A percentile compares a stretch with the other conserved stretches of the same genome.
phyloP scores from a whole-genome alignment of 1,140 invertebrate species.

The Delia radicum region DNA sequence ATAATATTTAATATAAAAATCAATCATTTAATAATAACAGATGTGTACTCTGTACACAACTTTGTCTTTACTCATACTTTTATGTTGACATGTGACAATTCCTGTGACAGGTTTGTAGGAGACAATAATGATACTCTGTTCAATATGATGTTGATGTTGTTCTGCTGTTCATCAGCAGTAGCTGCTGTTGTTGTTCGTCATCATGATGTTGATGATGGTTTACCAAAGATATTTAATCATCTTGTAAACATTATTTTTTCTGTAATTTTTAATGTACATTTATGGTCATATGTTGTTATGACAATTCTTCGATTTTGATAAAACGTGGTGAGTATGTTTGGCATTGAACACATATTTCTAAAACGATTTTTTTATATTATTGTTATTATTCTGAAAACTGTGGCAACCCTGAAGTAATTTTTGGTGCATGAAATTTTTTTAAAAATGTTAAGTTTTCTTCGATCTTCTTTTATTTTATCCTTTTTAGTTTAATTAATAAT shows the following conservation, averaged over 20 bases:
- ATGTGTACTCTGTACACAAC: not conserved
- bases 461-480: no score
- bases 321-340: no score
- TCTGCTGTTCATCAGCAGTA: not conserved
- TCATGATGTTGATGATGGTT: not conserved
- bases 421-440: no score
- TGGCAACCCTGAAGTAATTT: no score
- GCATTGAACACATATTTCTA: no score
- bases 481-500: no score
- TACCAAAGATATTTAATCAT: constrained; percentile 12
- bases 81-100: constrained; percentile 6
- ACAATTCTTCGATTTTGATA: no score
- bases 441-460: no score
- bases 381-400: no score
- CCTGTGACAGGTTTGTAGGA: not conserved
- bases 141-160: not conserved
- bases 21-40: not conserved
- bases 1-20: not conserved
- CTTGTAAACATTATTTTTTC: not conserved
- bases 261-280: not conserved
- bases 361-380: no score
- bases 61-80: not conserved
- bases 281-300: not conserved
- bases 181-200: no score
- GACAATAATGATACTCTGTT: not conserved